Percentiles rank a stretch among this genome's conserved stretches.
Conservation (phyloP, 2,888 invertebrate genomes). For the Leptinotarsa tumamoca region DNA sequence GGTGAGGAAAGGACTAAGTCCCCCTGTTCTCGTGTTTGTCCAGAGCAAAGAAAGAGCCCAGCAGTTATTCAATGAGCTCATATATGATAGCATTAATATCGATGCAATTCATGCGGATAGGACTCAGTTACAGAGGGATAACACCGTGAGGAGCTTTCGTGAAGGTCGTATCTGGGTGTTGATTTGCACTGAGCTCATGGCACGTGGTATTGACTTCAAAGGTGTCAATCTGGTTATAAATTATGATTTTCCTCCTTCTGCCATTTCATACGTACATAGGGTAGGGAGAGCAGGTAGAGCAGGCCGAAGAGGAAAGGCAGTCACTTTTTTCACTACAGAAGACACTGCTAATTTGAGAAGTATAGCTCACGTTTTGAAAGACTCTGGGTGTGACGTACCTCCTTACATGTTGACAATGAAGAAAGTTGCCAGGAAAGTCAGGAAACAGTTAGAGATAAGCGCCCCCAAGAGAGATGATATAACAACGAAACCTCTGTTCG, state of each 20-base stretch:
- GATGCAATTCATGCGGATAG: conserved; percentile 94
- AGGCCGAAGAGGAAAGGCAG: conserved; percentile 86
- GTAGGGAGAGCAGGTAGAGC: conserved; percentile 93
- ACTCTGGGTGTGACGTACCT: conserved; percentile 93
- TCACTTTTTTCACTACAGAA: conserved; percentile 94
- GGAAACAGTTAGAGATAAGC: conserved; percentile 70
- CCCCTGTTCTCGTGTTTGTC: conserved; percentile 92
- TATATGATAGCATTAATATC: conserved; percentile 92
- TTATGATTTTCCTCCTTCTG: conserved; percentile 94
- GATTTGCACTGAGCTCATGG: conserved; percentile 97
- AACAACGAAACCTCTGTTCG: conserved; percentile 70
- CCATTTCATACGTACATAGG: conserved; percentile 91
- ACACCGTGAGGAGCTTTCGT: conserved; percentile 90
- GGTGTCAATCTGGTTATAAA: conserved; percentile 96
- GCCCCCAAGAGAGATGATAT: conserved; percentile 78
- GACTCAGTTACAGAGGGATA: conserved; percentile 90
- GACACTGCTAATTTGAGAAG: conserved; percentile 89
- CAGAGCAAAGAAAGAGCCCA: conserved; percentile 91
- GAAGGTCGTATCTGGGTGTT: conserved; percentile 95
- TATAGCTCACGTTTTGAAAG: conserved; percentile 90
- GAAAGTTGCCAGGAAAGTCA: conserved; percentile 74
- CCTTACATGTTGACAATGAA: conserved; percentile 88
- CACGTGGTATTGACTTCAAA: conserved; percentile 96
- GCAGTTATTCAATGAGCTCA: conserved; percentile 89
- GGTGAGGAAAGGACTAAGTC: conserved; percentile 83